Percentiles rank a stretch among this genome's conserved stretches.
Evolutionary conservation across 2,888 invertebrate genomes (phyloP).

Genomic region (Phymatocera aterrima): DNA sequence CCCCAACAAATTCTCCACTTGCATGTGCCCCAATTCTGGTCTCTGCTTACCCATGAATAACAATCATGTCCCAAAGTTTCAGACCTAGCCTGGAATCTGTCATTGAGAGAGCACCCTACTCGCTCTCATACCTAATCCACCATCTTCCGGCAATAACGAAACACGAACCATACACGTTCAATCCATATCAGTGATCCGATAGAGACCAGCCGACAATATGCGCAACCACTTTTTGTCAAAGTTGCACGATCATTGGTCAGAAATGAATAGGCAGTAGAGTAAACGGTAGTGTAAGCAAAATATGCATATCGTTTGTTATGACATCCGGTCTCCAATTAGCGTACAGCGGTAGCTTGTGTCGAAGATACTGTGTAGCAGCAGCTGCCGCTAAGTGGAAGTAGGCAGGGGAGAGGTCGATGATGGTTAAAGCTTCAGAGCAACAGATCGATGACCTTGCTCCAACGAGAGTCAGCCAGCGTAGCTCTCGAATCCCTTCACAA

Average conservation of each 20-base stretch:
- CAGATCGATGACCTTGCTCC: slow-evolving; percentile 24
- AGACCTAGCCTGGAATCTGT: background rate
- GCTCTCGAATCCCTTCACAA: background rate
- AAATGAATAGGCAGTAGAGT: background rate
- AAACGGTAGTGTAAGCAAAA: no score
- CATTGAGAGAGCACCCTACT: slow-evolving; percentile 6
- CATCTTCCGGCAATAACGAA: background rate
- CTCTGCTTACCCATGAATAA: slow-evolving; percentile 34
- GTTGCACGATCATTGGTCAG: slow-evolving; percentile 8
- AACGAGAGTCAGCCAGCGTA: background rate
- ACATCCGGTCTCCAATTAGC: slow-evolving; percentile 16
- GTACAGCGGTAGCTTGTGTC: background rate
- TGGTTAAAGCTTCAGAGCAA: slow-evolving; percentile 5
- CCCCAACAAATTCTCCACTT: slow-evolving; percentile 28
- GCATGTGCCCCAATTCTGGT: slow-evolving; percentile 34
- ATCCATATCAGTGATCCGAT: background rate
- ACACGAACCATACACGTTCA: background rate
- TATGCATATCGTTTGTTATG: slow-evolving; percentile 3
- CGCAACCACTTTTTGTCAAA: background rate
- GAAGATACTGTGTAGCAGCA: background rate
- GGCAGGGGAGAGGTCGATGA: slow-evolving; percentile 19
- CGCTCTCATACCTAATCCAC: slow-evolving; percentile 1
- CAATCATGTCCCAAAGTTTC: slow-evolving; percentile 25
- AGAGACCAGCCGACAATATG: background rate
- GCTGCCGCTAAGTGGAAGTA: background rate